Percentiles rank a stretch among this genome's conserved stretches.
Conservation (phyloP, 1,140 invertebrate species). For the Dryas iulia region DNA sequence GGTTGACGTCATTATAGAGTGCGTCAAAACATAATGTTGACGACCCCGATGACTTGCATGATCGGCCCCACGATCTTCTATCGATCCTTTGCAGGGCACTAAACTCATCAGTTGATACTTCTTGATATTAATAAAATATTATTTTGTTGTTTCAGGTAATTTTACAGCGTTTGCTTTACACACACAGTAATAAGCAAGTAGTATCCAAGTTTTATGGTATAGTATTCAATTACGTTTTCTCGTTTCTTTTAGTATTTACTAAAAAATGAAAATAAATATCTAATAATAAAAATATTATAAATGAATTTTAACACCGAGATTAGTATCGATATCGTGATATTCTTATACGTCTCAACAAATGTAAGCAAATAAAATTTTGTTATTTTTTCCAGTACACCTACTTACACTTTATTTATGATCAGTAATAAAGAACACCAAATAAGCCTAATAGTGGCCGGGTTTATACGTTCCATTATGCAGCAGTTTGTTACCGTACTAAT, state of each 20-base stretch:
- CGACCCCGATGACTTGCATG: conserved; percentile 72
- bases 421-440: conserved; percentile 39
- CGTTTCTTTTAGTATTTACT: background rate
- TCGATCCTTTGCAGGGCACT: conserved; percentile 46
- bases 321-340: conserved; percentile 55
- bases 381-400: conserved; percentile 27
- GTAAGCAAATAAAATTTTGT: conserved; percentile 43
- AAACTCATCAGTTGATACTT: conserved; percentile 35
- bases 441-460: conserved; percentile 32
- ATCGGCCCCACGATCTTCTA: conserved; percentile 56
- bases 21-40: conserved; percentile 69
- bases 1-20: conserved; percentile 57
- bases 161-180: background rate
- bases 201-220: background rate
- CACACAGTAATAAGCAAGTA: background rate
- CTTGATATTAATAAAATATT: conserved; percentile 19
- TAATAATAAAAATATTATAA: background rate
- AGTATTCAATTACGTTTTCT: background rate
- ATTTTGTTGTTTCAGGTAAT: conserved; percentile 62
- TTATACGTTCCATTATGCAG: conserved; percentile 30
- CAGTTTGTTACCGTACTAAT: conserved; percentile 14
- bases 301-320: conserved; percentile 35
- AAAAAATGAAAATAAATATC: no score
- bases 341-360: conserved; percentile 40
- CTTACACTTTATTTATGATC: conserved; percentile 37